Evolutionary conservation across 2,113 vertebrate species (phyloP).

Genomic region (Brienomyrus brachyistius): DNA sequence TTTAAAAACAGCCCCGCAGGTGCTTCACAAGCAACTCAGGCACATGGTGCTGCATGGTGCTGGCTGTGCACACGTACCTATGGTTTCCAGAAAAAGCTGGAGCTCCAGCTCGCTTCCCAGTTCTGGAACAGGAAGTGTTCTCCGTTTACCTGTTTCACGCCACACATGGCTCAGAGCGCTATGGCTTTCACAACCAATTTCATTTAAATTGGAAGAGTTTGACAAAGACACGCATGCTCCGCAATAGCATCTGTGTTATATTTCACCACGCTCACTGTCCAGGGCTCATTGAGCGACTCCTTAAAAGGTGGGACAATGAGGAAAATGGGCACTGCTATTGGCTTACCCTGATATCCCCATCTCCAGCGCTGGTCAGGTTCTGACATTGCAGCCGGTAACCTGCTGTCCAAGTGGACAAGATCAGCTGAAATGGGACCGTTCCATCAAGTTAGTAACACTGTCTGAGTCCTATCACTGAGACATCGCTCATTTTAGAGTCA

Average conservation of each 20-base stretch:
- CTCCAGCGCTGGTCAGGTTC: conserved; percentile 67
- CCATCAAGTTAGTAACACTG: neutral
- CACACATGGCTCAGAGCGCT: conserved; percentile 3
- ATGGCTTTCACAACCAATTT: neutral
- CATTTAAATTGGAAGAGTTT: neutral
- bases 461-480: neutral
- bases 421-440: conserved; percentile 56
- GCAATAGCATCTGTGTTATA: neutral
- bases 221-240: neutral
- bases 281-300: neutral
- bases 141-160: conserved; percentile 12
- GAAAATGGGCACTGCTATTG: neutral
- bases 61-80: conserved; percentile 16
- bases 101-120: conserved; percentile 12
- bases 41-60: conserved; percentile 5
- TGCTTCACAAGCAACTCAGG: conserved; percentile 4
- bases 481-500: neutral
- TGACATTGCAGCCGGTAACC: conserved; percentile 78
- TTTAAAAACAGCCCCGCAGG: neutral
- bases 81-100: neutral
- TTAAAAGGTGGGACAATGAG: neutral
- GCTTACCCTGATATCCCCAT: conserved; percentile 69
- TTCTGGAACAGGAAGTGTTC: conserved; percentile 25
- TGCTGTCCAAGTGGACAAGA: conserved; percentile 71
- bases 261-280: neutral